Percentiles rank a stretch among this genome's conserved stretches.
phyloP scores from a whole-genome alignment of 1,140 invertebrate species.

The Luehdorfia chinensis region DNA sequence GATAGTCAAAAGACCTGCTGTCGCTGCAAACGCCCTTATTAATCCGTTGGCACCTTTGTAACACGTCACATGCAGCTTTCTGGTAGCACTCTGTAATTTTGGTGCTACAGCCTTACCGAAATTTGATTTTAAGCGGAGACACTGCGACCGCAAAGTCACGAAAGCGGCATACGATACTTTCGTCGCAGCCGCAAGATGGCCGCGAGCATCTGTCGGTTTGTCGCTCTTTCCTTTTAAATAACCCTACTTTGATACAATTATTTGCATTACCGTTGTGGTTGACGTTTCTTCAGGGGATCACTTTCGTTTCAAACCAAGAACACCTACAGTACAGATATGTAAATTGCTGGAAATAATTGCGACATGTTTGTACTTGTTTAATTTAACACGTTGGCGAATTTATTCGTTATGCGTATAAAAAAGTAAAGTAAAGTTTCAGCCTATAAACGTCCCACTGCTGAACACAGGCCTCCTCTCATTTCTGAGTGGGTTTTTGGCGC shows the following conservation, averaged over 20 bases:
- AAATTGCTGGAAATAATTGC: slow-evolving; percentile 35
- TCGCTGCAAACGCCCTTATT: slow-evolving; percentile 2
- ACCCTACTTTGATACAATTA: slow-evolving; percentile 64
- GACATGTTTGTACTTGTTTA: slow-evolving; percentile 14
- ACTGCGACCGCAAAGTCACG: slow-evolving; percentile 65
- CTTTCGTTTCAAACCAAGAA: slow-evolving; percentile 42
- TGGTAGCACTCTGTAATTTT: slow-evolving; percentile 3
- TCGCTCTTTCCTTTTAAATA: slow-evolving; percentile 65
- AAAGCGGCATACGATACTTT: slow-evolving; percentile 46
- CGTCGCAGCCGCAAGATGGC: slow-evolving; percentile 58
- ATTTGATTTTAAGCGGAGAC: slow-evolving; percentile 67
- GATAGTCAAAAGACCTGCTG: no score
- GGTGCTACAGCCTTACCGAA: not conserved
- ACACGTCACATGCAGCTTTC: not conserved
- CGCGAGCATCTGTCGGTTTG: slow-evolving; percentile 72
- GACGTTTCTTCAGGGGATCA: slow-evolving; percentile 47
- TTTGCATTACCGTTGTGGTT: slow-evolving; percentile 63
- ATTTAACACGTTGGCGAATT: not conserved
- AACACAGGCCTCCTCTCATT: no score
- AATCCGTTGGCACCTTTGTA: slow-evolving; percentile 12
- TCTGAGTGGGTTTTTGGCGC: no score
- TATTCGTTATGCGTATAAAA: no score
- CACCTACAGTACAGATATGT: slow-evolving; percentile 47
- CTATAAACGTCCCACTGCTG: no score
- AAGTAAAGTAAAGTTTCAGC: no score